Base-by-base conservation (phyloP, 2,888 invertebrate species). In the Drosophila cracens region DNA sequence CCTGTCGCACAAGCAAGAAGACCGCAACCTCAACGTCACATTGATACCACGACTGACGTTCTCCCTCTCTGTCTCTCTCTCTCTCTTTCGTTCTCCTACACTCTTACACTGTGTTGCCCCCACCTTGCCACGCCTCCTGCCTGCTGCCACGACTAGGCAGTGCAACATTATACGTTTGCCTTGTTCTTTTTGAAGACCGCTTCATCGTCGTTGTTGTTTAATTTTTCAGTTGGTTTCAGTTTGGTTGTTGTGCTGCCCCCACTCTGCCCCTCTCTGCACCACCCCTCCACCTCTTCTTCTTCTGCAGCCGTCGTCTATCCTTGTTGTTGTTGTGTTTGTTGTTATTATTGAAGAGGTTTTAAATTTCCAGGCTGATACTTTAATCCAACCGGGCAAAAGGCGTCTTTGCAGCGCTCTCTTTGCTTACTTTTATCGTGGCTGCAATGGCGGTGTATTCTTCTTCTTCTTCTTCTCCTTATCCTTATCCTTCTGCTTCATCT, bases 341-440 rank as follows among this genome's bases (percentile, higher is more conserved):
- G 68, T 46, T 65, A 49, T 69, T 70, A 70, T 51, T 79, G 52
- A 73, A 70, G 67, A 62, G 86, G 83, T 83, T 83, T 83, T 74
- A 76, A 86, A 76, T 83, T 85, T 88, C 83, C 67, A 70, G 73
- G 52, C 71, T 65, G 70, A 88, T 76, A 76, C 80, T 76, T 88
- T 76, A 85, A 88, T 85, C 80, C 88, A 70, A 60, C 48, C 70
- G 51, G 53, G 69, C 66, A 66, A 81, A 72, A 53, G 56, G 76
- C 70, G 61, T 70, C 66, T 68, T 65, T 60, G 48, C 70, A 49
- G 63, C 58, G 10, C 3, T 18, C 18, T 18, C 36, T 13, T 36
- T 38, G 76, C 67, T 76, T 62, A 80, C 76, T 61, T 77, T 76
- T 76, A 67, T 68, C 58, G 62, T 53, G 76, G 58, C 56, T 70